phyloP scores from a whole-genome alignment of 1,140 invertebrate genomes.

The Lasioglossum baleicum region DNA sequence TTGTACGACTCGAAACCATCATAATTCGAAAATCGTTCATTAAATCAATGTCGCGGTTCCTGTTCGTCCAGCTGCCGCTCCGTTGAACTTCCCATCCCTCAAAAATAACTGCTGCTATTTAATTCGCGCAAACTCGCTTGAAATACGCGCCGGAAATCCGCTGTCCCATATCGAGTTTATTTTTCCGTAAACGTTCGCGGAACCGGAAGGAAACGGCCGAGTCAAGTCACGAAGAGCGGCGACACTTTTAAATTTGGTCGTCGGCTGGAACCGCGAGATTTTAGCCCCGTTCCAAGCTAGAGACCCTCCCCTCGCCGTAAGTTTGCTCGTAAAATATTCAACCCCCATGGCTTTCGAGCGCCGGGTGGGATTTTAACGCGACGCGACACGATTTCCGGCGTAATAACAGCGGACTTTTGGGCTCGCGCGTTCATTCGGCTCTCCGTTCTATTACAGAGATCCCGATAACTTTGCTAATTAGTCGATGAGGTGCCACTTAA shows the following conservation, averaged over 20 bases:
- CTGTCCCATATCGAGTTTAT: not conserved
- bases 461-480: slow-evolving; percentile 54
- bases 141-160: not conserved
- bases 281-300: not conserved
- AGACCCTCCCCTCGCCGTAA: not conserved
- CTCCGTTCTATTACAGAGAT: slow-evolving; percentile 18
- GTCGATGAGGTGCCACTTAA: slow-evolving; percentile 50
- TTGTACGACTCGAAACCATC: not conserved
- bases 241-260: slow-evolving; percentile 3
- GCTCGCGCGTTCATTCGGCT: slow-evolving; percentile 4
- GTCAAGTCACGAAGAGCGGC: not conserved
- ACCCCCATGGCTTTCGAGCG: not conserved
- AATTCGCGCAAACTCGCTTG: not conserved
- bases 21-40: not conserved
- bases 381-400: not conserved
- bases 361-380: slow-evolving; percentile 19
- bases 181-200: not conserved
- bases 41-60: not conserved
- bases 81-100: not conserved
- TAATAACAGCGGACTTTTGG: slow-evolving; percentile 36
- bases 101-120: not conserved
- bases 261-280: not conserved
- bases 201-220: not conserved
- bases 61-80: not conserved
- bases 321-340: slow-evolving; percentile 34